Evolutionary conservation across 2,113 vertebrate genomes (phyloP).

Genomic region (Catharus minimus): DNA sequence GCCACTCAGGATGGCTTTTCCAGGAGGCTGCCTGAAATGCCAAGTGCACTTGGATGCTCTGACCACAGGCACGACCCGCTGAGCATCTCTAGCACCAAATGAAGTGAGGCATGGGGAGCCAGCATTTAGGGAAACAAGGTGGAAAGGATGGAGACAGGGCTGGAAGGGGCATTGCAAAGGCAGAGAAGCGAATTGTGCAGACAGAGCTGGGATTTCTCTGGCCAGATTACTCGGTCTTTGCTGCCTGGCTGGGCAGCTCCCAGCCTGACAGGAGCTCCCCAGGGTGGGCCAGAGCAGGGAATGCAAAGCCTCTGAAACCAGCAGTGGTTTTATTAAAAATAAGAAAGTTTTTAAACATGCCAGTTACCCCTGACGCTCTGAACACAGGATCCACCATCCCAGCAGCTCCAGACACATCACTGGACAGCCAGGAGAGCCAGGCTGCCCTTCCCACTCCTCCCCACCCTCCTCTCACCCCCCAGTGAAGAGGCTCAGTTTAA

Average conservation of each 20-base stretch:
- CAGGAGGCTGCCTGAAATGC: background rate
- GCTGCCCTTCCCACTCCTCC: background rate
- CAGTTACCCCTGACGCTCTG: rapidly evolving
- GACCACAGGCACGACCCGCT: background rate
- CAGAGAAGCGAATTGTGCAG: rapidly evolving
- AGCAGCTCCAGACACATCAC: rapidly evolving
- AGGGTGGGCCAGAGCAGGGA: background rate
- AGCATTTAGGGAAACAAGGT: rapidly evolving
- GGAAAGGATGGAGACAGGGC: background rate
- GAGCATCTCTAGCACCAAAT: background rate
- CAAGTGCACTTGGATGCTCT: background rate
- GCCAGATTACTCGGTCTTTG: rapidly evolving
- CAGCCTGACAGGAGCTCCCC: background rate
- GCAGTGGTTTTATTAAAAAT: slow-evolving; percentile 60
- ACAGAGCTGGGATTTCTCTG: rapidly evolving
- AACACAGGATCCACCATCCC: background rate
- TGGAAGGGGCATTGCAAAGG: background rate
- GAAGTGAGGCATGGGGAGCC: background rate
- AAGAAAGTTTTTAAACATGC: background rate
- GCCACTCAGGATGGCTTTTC: background rate
- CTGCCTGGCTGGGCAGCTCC: background rate
- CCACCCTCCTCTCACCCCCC: background rate
- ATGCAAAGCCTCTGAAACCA: background rate
- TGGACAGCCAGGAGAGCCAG: background rate
- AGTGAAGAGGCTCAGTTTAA: background rate